These are phyloP conservation scores for Catostomus latipinnis DNA, from an alignment of 2,797 vertebrate species.

Conservation along the genomic window DNA sequence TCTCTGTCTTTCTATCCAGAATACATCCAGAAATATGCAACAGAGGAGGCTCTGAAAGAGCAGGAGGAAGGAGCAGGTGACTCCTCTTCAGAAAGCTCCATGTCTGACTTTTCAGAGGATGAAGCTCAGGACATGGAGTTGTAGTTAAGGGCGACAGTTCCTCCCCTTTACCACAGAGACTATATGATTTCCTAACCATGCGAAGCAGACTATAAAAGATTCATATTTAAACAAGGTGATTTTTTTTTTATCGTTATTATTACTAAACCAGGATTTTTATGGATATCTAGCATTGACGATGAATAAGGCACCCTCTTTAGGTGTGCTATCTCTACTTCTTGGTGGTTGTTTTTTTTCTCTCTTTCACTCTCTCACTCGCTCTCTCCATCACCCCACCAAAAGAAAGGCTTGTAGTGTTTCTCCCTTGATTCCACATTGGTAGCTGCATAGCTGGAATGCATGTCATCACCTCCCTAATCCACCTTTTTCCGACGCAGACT, in stretches of 20 bases:
- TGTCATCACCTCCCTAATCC: slow-evolving; percentile 61
- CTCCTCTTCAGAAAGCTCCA: slow-evolving; percentile 98
- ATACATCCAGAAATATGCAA: slow-evolving; percentile 94
- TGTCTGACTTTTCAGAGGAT: slow-evolving; percentile 99
- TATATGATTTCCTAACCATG: slow-evolving; percentile 98
- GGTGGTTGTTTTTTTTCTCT: slow-evolving; percentile 38
- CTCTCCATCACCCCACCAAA: slow-evolving; percentile 22
- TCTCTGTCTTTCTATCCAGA: slow-evolving; percentile 67
- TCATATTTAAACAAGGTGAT: slow-evolving; percentile 99
- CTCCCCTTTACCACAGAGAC: slow-evolving; percentile 80
- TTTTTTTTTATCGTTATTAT: slow-evolving; percentile 82
- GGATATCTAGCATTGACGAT: slow-evolving; percentile 92
- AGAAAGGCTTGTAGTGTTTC: slow-evolving; percentile 75
- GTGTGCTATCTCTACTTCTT: slow-evolving; percentile 72
- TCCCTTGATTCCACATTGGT: slow-evolving; percentile 82
- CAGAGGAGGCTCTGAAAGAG: slow-evolving; percentile 98
- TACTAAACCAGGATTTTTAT: slow-evolving; percentile 99
- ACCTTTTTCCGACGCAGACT: slow-evolving; percentile 33
- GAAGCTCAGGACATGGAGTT: slow-evolving; percentile 98
- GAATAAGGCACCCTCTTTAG: slow-evolving; percentile 87
- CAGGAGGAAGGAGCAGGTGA: slow-evolving; percentile 96
- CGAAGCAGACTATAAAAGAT: slow-evolving; percentile 99
- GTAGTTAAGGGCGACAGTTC: slow-evolving; percentile 53
- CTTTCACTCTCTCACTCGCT: slow-evolving; percentile 56
- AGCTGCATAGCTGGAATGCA: slow-evolving; percentile 79